These are phyloP conservation scores for Siphlonurus alternatus DNA, from an alignment of 2,888 invertebrate genomes.

Conservation along the genomic window DNA sequence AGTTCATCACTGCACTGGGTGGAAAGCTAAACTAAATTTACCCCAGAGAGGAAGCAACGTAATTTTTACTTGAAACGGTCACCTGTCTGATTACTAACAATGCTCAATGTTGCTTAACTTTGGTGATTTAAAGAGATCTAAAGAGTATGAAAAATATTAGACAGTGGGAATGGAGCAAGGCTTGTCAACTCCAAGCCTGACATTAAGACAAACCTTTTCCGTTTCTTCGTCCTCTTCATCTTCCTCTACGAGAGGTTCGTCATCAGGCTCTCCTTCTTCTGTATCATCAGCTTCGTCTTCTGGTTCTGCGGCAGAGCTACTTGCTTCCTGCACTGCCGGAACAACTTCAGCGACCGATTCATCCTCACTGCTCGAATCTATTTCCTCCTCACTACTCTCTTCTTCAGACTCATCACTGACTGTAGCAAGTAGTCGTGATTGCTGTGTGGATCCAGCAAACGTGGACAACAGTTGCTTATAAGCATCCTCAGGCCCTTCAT, in stretches of 20 bases:
- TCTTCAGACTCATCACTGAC: slow-evolving; percentile 13
- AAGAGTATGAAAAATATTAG: too few relatives aligned
- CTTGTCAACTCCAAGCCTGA: too few relatives aligned
- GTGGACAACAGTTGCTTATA: slow-evolving; percentile 35
- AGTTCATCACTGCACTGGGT: too few relatives aligned
- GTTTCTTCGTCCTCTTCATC: slow-evolving; percentile 22
- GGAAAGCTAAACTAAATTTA: too few relatives aligned
- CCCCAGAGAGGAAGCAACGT: too few relatives aligned
- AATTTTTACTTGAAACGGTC: too few relatives aligned
- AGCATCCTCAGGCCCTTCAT: slow-evolving; percentile 34
- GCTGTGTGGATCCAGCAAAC: slow-evolving; percentile 22
- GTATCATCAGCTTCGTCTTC: slow-evolving; percentile 14
- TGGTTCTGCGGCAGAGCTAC: slow-evolving; percentile 22
- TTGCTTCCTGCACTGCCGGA: slow-evolving; percentile 13
- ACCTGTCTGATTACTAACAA: too few relatives aligned
- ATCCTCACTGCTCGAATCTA: slow-evolving; percentile 16
- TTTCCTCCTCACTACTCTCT: slow-evolving; percentile 13
- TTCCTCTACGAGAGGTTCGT: slow-evolving; percentile 14
- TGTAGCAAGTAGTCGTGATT: slow-evolving; percentile 9
- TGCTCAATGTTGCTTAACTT: too few relatives aligned
- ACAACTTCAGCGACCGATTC: slow-evolving; percentile 22
- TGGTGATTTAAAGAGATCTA: too few relatives aligned
- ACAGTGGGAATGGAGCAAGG: too few relatives aligned
- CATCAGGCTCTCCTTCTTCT: slow-evolving; percentile 19
- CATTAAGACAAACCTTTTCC: not conserved